A percentile compares a stretch with the other conserved stretches of the same genome.
Conservation (phyloP, 1,140 invertebrate species). For the Sipha flava region DNA sequence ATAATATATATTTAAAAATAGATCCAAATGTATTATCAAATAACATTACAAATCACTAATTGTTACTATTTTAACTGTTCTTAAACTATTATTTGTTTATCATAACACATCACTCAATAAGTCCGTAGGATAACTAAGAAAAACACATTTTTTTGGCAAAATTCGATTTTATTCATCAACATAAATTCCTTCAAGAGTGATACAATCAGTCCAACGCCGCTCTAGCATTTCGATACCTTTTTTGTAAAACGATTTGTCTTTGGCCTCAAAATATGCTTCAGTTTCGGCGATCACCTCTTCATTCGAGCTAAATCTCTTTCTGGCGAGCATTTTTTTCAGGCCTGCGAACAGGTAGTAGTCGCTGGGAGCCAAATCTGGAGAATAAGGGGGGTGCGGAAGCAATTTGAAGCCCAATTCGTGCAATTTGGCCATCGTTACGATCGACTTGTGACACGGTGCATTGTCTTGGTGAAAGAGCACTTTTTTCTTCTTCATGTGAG, state of each 20-base stretch:
- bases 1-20: too few relatives aligned
- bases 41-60: too few relatives aligned
- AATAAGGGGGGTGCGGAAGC: constrained; percentile 46
- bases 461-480: constrained; percentile 44
- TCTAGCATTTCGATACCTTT: too few relatives aligned
- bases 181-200: not conserved
- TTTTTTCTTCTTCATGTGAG: constrained; percentile 43
- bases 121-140: too few relatives aligned
- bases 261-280: not conserved
- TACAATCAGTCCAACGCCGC: too few relatives aligned
- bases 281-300: constrained; percentile 23
- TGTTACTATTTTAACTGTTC: too few relatives aligned
- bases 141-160: not conserved
- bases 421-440: constrained; percentile 38
- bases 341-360: constrained; percentile 44
- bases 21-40: too few relatives aligned
- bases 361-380: constrained; percentile 44
- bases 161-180: constrained; percentile 12
- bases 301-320: constrained; percentile 41
- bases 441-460: constrained; percentile 41
- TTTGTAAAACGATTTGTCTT: not conserved
- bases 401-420: constrained; percentile 44
- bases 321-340: constrained; percentile 41
- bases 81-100: too few relatives aligned
- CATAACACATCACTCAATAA: too few relatives aligned